These are phyloP conservation scores for Laothoe populi DNA, from an alignment of 2,888 invertebrate species.

Conservation along the genomic window DNA sequence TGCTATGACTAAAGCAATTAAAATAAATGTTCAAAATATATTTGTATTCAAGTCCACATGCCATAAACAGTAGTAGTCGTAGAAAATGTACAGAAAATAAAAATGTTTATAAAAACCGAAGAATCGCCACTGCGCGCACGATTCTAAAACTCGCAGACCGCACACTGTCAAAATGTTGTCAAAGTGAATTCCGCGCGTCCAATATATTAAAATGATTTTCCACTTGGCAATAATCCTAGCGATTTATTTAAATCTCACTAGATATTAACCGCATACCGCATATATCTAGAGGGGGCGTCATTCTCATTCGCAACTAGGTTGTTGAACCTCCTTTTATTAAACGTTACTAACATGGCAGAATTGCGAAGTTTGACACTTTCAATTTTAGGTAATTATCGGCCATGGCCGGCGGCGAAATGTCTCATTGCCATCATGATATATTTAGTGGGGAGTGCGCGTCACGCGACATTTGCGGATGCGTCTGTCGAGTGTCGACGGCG, in stretches of 20 bases:
- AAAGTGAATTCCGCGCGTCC: conserved; percentile 81
- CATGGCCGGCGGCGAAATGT: conserved; percentile 61
- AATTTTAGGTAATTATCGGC: conserved; percentile 55
- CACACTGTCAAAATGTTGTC: conserved; percentile 84
- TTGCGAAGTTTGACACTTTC: conserved; percentile 54
- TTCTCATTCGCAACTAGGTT: conserved; percentile 68
- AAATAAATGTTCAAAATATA: conserved; percentile 1
- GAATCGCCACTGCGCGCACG: conserved; percentile 54
- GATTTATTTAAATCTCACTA: conserved; percentile 81
- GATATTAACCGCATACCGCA: conserved; percentile 81
- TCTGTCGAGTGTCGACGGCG: conserved; percentile 60
- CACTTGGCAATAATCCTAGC: conserved; percentile 84
- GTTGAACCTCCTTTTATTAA: conserved; percentile 77
- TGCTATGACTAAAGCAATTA: not conserved
- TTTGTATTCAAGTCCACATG: not conserved
- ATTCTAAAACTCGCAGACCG: conserved; percentile 70
- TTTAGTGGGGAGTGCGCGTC: conserved; percentile 66
- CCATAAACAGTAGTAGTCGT: not conserved
- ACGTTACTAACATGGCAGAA: conserved; percentile 56
- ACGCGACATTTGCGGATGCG: conserved; percentile 63
- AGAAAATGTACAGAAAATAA: conserved; percentile 31
- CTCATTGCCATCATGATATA: conserved; percentile 67
- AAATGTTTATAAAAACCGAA: conserved; percentile 61
- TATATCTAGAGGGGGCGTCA: conserved; percentile 77
- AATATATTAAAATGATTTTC: conserved; percentile 82